Evolutionary conservation across 1,140 invertebrate species (phyloP).

Genomic region (Asbolus verrucosus): DNA sequence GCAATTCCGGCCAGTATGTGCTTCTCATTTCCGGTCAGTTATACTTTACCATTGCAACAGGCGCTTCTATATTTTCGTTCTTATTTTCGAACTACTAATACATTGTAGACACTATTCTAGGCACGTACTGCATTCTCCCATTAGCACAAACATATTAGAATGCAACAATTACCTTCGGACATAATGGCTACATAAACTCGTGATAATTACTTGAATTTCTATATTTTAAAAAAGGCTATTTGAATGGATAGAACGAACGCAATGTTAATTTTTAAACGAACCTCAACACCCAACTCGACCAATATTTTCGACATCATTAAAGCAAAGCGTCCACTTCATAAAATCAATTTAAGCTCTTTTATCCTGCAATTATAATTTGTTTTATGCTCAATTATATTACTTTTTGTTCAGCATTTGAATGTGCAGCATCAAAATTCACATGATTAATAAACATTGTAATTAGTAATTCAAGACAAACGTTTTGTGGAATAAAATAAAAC

Average conservation of each 20-base stretch:
- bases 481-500: too few species aligned
- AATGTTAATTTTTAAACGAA: constrained; percentile 12
- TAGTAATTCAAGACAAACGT: too few species aligned
- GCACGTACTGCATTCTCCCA: constrained; percentile 34
- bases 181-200: constrained; percentile 37
- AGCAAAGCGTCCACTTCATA: neutral
- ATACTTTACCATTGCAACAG: constrained; percentile 28
- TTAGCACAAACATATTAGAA: constrained; percentile 44
- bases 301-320: neutral
- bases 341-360: neutral
- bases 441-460: too few species aligned
- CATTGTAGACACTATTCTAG: constrained; percentile 11
- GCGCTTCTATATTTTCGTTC: constrained; percentile 13
- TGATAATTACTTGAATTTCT: constrained; percentile 40
- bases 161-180: constrained; percentile 43
- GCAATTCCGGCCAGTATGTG: constrained; percentile 52
- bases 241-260: neutral
- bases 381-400: too few species aligned
- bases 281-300: neutral
- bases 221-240: constrained; percentile 8
- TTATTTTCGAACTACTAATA: constrained; percentile 10
- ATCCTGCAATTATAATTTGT: too few species aligned
- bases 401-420: too few species aligned
- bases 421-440: too few species aligned
- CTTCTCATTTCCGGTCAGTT: constrained; percentile 55